Conservation (phyloP, 2,888 invertebrate genomes). For the Cephus pygmeus region DNA sequence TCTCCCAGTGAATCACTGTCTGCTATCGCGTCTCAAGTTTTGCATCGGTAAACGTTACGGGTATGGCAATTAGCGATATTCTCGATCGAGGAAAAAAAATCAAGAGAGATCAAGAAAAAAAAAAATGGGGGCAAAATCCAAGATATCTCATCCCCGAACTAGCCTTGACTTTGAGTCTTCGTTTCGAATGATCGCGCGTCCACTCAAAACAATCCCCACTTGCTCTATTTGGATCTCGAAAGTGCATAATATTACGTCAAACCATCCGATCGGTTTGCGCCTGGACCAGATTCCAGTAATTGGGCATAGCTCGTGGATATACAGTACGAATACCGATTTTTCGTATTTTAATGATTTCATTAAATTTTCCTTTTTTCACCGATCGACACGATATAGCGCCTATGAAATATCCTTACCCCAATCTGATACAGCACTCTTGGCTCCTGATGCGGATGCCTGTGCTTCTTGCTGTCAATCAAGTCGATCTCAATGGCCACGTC, state of each 20-base stretch:
- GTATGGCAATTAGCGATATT: background rate
- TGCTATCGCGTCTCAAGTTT: background rate
- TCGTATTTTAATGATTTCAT: no score
- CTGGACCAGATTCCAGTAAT: background rate
- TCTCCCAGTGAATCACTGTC: background rate
- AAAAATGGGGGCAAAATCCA: background rate
- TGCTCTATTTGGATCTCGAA: background rate
- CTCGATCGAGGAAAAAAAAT: background rate
- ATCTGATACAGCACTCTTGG: conserved; percentile 79
- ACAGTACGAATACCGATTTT: no score
- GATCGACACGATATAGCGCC: no score
- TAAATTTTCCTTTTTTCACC: no score
- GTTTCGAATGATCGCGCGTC: background rate
- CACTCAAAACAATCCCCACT: background rate
- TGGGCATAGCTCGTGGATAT: background rate
- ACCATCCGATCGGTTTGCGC: background rate
- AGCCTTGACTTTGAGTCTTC: background rate
- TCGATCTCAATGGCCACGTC: conserved; percentile 60
- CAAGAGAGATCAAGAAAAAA: background rate
- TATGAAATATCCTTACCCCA: conserved; percentile 71
- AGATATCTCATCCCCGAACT: background rate
- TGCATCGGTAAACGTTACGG: background rate
- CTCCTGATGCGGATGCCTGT: conserved; percentile 51
- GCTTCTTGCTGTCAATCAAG: conserved; percentile 52
- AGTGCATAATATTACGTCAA: background rate